A percentile compares a stretch with the other conserved stretches of the same genome.
These are phyloP conservation scores for Stigmatopora nigra DNA, from an alignment of 2,113 vertebrate genomes.

Conservation along the genomic window DNA sequence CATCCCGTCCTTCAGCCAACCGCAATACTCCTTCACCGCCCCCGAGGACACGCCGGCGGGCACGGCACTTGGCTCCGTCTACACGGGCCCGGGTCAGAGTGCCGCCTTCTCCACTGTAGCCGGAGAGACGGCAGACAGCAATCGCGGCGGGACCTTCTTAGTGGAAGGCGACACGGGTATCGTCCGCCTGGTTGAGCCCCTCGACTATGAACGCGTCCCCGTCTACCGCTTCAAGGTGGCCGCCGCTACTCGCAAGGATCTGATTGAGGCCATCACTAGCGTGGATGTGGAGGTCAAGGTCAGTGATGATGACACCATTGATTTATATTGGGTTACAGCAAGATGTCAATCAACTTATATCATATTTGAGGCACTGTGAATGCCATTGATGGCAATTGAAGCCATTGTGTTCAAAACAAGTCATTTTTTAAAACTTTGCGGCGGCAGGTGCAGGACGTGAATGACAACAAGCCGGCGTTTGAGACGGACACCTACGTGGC, in stretches of 20 bases:
- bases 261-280: constrained; percentile 79
- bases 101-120: constrained; percentile 75
- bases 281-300: constrained; percentile 91
- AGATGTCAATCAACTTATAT: neutral
- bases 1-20: constrained; percentile 86
- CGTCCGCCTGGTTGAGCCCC: constrained; percentile 79
- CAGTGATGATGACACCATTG: constrained; percentile 3
- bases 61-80: constrained; percentile 82
- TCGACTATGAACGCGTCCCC: constrained; percentile 81
- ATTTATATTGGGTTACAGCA: neutral
- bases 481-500: constrained; percentile 82
- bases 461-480: constrained; percentile 92
- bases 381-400: neutral
- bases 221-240: constrained; percentile 87
- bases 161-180: constrained; percentile 85
- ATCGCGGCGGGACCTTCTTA: constrained; percentile 77
- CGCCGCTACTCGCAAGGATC: constrained; percentile 77
- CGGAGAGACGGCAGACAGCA: constrained; percentile 82
- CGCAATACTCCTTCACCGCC: constrained; percentile 88
- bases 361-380: neutral
- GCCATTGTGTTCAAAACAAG: too few species aligned
- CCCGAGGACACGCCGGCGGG: constrained; percentile 83
- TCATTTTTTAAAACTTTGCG: neutral
- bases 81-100: constrained; percentile 72
- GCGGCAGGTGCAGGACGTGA: constrained; percentile 76